Conservation (phyloP, 2,888 invertebrate genomes). For the Pyrgus malvae region DNA sequence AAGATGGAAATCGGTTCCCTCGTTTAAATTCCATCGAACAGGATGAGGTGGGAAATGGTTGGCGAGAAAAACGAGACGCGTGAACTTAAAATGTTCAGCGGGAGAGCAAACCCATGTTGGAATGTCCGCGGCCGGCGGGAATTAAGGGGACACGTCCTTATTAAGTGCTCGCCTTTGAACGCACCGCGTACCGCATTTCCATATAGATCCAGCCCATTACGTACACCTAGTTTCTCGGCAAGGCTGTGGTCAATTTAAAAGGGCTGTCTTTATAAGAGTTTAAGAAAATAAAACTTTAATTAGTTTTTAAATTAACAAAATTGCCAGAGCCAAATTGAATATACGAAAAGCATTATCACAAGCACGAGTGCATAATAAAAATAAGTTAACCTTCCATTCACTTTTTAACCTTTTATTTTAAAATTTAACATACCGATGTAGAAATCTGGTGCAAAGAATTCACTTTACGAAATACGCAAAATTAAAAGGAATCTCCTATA, state of each 20-base stretch:
- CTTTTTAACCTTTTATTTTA: background rate
- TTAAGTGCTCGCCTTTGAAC: conserved; percentile 64
- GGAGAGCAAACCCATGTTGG: conserved; percentile 72
- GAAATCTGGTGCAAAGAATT: background rate
- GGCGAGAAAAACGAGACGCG: conserved; percentile 57
- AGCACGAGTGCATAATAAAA: background rate
- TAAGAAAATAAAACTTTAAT: background rate
- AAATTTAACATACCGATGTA: background rate
- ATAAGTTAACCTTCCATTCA: background rate
- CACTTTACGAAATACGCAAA: background rate
- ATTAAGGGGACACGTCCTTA: conserved; percentile 65
- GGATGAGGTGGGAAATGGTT: conserved; percentile 67
- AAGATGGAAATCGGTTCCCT: conserved; percentile 59
- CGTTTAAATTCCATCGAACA: conserved; percentile 69
- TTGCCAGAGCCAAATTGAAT: too few species aligned
- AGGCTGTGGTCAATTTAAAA: background rate
- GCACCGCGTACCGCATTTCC: conserved; percentile 54
- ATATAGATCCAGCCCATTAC: conserved; percentile 48
- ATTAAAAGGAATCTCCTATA: background rate
- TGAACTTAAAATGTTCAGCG: conserved; percentile 58
- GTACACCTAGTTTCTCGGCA: background rate
- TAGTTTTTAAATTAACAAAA: background rate
- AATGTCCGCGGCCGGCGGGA: conserved; percentile 59
- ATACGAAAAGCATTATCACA: too few species aligned
- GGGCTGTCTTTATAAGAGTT: background rate